These are phyloP conservation scores for Acleris literana DNA, from an alignment of 2,888 invertebrate species.

Conservation along the genomic window DNA sequence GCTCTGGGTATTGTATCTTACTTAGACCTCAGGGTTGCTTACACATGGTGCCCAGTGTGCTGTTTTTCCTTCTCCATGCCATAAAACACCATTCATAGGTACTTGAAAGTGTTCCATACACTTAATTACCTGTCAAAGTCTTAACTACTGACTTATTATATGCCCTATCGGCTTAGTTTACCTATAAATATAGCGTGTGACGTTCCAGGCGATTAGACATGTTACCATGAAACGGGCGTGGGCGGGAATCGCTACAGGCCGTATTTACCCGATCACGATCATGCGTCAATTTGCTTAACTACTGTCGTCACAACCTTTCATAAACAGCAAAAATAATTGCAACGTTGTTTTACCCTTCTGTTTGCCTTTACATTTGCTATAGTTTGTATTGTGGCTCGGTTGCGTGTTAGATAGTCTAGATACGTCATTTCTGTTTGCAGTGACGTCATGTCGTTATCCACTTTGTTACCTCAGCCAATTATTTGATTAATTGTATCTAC, in stretches of 20 bases:
- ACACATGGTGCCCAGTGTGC: no score
- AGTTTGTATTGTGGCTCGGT: slow-evolving; percentile 6
- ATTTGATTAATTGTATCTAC: background rate
- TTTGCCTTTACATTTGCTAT: slow-evolving; percentile 27
- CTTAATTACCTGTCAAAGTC: slow-evolving; percentile 1
- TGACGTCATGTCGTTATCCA: background rate
- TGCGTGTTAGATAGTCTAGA: slow-evolving; percentile 1
- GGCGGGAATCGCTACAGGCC: slow-evolving; percentile 56
- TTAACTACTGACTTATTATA: slow-evolving; percentile 9
- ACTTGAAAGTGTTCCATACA: slow-evolving; percentile 8
- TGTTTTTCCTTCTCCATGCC: no score
- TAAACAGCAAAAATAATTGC: slow-evolving; percentile 24
- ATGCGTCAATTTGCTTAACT: slow-evolving; percentile 77
- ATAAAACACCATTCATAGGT: no score
- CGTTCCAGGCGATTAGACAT: slow-evolving; percentile 42
- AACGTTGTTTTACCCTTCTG: slow-evolving; percentile 28
- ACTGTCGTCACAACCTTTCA: slow-evolving; percentile 66
- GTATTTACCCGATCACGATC: slow-evolving; percentile 52
- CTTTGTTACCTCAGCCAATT: background rate
- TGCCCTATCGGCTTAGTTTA: slow-evolving; percentile 24
- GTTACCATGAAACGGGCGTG: slow-evolving; percentile 64
- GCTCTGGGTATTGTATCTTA: no score
- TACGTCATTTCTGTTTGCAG: slow-evolving; percentile 26
- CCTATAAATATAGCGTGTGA: slow-evolving; percentile 33
- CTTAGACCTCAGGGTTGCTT: no score